These are phyloP conservation scores for Tapirus terrestris DNA, from an alignment of 2,113 vertebrate species.

Conservation along the genomic window DNA sequence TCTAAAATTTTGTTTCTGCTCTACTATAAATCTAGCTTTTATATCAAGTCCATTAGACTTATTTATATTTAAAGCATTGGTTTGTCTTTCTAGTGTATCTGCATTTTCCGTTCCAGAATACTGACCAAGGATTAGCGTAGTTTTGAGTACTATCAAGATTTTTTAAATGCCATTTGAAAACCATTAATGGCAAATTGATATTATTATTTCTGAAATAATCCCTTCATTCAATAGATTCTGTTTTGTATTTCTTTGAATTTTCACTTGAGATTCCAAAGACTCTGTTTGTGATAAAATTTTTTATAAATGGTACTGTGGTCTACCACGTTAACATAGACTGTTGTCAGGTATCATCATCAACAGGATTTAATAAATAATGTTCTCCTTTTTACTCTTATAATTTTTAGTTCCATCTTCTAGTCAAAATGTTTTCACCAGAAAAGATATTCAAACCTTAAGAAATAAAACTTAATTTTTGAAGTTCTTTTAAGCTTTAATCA, in stretches of 20 bases:
- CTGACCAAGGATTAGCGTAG: not conserved
- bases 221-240: conserved; percentile 4
- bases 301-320: not conserved
- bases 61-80: conserved; percentile 26
- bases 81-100: conserved; percentile 36
- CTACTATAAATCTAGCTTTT: conserved; percentile 22
- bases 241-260: conserved; percentile 48
- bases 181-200: not conserved
- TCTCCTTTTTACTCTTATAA: not conserved
- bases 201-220: conserved; percentile 39
- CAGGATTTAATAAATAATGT: conserved; percentile 24
- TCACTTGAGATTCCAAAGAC: conserved; percentile 9
- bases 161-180: conserved; percentile 52
- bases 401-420: conserved; percentile 32
- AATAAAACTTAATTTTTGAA: conserved; percentile 45
- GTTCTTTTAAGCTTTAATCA: not conserved
- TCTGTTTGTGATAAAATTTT: not conserved
- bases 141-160: conserved; percentile 11
- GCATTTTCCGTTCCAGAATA: conserved; percentile 22
- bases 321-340: not conserved
- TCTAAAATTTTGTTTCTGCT: not conserved
- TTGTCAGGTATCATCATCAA: not conserved
- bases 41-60: not conserved
- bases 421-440: conserved; percentile 43
- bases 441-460: conserved; percentile 32